Evolutionary conservation across 2,113 vertebrate genomes (phyloP).

Genomic region (Pleuronectes platessa): DNA sequence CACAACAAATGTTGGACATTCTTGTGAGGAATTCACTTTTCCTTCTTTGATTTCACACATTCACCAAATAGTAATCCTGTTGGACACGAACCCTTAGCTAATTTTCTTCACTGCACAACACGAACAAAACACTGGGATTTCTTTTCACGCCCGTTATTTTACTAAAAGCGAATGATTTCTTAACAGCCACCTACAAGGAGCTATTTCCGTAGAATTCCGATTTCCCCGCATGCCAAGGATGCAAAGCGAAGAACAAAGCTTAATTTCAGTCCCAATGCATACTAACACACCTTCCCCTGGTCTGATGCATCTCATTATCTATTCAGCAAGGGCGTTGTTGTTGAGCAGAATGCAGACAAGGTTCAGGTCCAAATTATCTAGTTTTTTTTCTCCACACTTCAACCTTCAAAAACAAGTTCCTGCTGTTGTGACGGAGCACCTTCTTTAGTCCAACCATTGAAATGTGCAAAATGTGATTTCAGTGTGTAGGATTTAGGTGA

Average conservation of each 20-base stretch:
- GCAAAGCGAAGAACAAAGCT: slow-evolving; percentile 56
- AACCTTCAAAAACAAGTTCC: slow-evolving; percentile 40
- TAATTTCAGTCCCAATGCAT: slow-evolving; percentile 61
- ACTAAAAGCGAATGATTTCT: slow-evolving; percentile 22
- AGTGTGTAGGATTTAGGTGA: too few relatives aligned
- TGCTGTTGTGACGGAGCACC: slow-evolving; percentile 20
- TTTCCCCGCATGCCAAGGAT: slow-evolving; percentile 36
- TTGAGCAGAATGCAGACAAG: slow-evolving; percentile 49
- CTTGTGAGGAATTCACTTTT: not conserved
- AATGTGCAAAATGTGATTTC: slow-evolving; percentile 1
- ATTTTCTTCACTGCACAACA: not conserved
- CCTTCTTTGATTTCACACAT: not conserved
- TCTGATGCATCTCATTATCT: slow-evolving; percentile 61
- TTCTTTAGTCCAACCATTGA: not conserved
- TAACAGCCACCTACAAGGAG: slow-evolving; percentile 34
- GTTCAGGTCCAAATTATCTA: slow-evolving; percentile 44
- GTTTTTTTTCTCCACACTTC: slow-evolving; percentile 24
- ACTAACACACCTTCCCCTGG: slow-evolving; percentile 45
- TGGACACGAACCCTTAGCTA: not conserved
- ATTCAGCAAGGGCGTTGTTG: slow-evolving; percentile 54
- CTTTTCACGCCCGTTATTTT: not conserved
- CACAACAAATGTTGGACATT: not conserved
- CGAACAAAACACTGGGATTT: not conserved
- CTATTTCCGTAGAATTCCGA: slow-evolving; percentile 37
- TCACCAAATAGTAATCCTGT: not conserved